Conservation (phyloP, 2,888 invertebrate species). For the Zaprionus obscuricornis region DNA sequence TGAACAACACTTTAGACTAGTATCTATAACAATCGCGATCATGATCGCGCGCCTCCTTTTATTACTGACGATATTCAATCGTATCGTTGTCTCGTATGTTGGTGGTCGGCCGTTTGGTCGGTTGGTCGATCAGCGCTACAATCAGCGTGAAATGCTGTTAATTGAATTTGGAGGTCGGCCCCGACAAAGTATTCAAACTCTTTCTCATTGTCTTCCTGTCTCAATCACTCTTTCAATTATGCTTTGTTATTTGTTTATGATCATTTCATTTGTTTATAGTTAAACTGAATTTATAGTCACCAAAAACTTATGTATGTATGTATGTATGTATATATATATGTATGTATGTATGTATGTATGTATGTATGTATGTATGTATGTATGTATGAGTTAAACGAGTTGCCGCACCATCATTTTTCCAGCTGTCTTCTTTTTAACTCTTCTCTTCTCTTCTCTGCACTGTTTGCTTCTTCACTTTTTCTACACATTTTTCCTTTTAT, state of each 20-base stretch:
- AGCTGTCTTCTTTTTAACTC: slow-evolving; percentile 16
- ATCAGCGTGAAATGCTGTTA: slow-evolving; percentile 61
- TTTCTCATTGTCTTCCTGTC: slow-evolving; percentile 11
- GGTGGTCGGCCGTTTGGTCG: slow-evolving; percentile 21
- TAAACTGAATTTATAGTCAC: slow-evolving; percentile 56
- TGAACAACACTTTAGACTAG: too few relatives aligned
- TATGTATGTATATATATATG: too few relatives aligned
- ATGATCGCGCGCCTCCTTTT: too few relatives aligned
- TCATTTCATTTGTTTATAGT: slow-evolving; percentile 69
- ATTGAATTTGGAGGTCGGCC: slow-evolving; percentile 71
- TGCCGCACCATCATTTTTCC: not conserved
- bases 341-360: too few relatives aligned
- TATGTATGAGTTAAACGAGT: too few relatives aligned
- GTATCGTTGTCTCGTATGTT: not conserved
- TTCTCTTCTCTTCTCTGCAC: not conserved
- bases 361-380: too few relatives aligned
- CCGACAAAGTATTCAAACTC: not conserved
- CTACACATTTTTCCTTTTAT: not conserved
- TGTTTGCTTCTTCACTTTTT: not conserved
- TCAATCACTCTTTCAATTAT: slow-evolving; percentile 60
- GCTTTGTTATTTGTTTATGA: slow-evolving; percentile 69
- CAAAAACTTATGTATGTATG: too few relatives aligned
- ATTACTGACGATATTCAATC: too few relatives aligned
- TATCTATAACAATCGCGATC: too few relatives aligned
- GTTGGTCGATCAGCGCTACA: slow-evolving; percentile 30